Conservation (phyloP, 2,113 vertebrate genomes). For the Lota lota region DNA sequence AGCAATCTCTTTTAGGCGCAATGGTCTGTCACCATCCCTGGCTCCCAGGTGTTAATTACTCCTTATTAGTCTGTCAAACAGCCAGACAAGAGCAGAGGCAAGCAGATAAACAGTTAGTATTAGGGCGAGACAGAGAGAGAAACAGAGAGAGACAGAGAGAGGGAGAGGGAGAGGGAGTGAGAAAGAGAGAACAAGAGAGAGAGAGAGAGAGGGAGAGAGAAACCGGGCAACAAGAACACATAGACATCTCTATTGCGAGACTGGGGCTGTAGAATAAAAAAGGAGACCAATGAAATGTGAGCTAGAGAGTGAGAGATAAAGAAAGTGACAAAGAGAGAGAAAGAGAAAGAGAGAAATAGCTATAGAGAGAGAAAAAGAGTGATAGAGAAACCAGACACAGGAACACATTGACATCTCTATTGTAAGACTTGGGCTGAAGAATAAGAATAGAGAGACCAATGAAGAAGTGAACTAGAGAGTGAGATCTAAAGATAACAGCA, state of each 20-base stretch:
- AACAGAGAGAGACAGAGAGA: neutral
- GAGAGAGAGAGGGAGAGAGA: neutral
- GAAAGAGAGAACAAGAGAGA: neutral
- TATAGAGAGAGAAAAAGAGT: too few species aligned
- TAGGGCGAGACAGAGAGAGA: too few species aligned
- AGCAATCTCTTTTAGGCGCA: constrained; percentile 37
- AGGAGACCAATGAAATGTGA: too few species aligned
- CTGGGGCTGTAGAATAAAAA: too few species aligned
- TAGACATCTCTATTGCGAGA: too few species aligned
- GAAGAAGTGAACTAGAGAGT: neutral
- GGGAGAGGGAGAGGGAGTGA: constrained; percentile 10
- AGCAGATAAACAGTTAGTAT: neutral
- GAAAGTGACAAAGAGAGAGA: too few species aligned
- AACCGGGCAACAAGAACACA: constrained; percentile 47
- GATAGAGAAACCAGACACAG: too few species aligned
- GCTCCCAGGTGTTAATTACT: constrained; percentile 60
- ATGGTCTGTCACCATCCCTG: constrained; percentile 9
- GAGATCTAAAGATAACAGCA: neutral
- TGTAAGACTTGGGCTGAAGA: constrained; percentile 8
- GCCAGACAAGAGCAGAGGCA: too few species aligned
- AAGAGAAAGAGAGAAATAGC: too few species aligned
- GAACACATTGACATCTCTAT: too few species aligned
- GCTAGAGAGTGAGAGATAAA: too few species aligned
- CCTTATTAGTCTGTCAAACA: constrained; percentile 53
- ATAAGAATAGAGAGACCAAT: constrained; percentile 24